Evolutionary conservation across 2,797 vertebrate genomes (phyloP).

Genomic region (Melanotaenia pygmaea): DNA sequence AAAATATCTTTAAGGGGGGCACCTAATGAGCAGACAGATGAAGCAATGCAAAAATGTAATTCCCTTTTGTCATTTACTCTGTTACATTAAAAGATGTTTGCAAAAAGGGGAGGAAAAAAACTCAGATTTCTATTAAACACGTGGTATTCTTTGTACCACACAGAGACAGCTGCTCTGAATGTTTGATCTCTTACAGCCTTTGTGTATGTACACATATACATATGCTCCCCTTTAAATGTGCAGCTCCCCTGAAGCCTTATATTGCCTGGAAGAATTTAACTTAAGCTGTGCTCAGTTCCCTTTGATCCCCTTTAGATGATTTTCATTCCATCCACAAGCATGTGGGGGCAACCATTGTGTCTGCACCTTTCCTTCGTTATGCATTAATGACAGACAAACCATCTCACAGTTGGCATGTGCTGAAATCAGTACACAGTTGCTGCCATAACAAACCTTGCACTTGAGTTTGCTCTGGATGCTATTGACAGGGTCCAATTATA

Average conservation of each 20-base stretch:
- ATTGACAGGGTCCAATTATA: constrained; percentile 80
- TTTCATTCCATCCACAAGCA: constrained; percentile 61
- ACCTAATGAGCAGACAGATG: neutral
- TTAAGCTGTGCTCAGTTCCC: constrained; percentile 26
- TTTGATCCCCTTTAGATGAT: constrained; percentile 56
- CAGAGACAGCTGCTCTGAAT: constrained; percentile 12
- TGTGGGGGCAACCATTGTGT: constrained; percentile 40
- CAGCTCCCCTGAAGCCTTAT: constrained; percentile 28
- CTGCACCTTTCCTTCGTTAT: constrained; percentile 40
- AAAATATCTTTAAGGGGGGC: neutral
- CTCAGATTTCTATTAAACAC: constrained; percentile 1
- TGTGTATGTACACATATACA: constrained; percentile 34
- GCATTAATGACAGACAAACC: constrained; percentile 61
- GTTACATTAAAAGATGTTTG: constrained; percentile 10
- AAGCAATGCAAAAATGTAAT: neutral
- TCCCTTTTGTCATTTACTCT: neutral
- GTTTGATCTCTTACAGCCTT: constrained; percentile 20
- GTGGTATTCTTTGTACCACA: neutral
- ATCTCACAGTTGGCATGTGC: constrained; percentile 68
- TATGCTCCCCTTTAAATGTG: constrained; percentile 9
- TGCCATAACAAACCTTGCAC: constrained; percentile 67
- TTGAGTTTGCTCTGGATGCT: constrained; percentile 66
- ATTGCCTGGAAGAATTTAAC: constrained; percentile 43
- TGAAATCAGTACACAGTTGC: constrained; percentile 67
- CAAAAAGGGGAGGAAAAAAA: neutral